These are phyloP conservation scores for Sus cebifrons DNA, from an alignment of 2,797 vertebrate species.

Conservation along the genomic window DNA sequence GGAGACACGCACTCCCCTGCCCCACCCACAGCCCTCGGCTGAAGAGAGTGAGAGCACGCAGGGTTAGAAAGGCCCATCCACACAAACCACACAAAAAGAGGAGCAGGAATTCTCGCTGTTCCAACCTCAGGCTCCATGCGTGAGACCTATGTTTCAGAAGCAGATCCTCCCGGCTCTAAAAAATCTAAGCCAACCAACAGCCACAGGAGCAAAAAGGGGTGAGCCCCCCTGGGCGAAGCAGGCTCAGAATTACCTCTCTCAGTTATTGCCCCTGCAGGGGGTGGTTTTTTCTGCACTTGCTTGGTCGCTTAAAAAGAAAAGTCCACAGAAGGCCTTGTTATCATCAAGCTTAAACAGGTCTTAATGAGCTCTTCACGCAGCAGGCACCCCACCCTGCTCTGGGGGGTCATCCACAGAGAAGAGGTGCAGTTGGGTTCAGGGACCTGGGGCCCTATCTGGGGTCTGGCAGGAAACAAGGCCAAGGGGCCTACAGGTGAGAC, in stretches of 20 bases:
- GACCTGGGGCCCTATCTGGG: not conserved
- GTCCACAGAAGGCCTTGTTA: conserved; percentile 85
- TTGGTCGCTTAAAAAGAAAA: conserved; percentile 89
- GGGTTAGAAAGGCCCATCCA: not conserved
- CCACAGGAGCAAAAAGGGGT: too few relatives aligned
- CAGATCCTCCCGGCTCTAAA: not conserved
- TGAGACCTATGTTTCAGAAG: not conserved
- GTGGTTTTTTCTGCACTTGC: conserved; percentile 90
- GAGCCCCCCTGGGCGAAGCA: not conserved
- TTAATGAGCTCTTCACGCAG: rapidly evolving
- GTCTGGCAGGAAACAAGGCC: not conserved
- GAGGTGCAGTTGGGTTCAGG: not conserved
- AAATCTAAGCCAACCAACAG: not conserved
- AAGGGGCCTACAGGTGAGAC: not conserved
- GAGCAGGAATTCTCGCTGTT: not conserved
- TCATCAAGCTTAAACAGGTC: not conserved
- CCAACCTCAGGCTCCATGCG: not conserved
- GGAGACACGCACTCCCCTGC: not conserved
- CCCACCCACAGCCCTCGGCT: not conserved
- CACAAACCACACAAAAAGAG: not conserved
- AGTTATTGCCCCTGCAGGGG: conserved; percentile 88
- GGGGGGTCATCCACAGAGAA: not conserved
- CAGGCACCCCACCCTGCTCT: rapidly evolving
- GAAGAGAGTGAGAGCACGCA: not conserved
- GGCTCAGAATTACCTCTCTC: conserved; percentile 88